Base-by-base conservation (phyloP, 2,888 invertebrate species). In the Papilio demoleus region DNA sequence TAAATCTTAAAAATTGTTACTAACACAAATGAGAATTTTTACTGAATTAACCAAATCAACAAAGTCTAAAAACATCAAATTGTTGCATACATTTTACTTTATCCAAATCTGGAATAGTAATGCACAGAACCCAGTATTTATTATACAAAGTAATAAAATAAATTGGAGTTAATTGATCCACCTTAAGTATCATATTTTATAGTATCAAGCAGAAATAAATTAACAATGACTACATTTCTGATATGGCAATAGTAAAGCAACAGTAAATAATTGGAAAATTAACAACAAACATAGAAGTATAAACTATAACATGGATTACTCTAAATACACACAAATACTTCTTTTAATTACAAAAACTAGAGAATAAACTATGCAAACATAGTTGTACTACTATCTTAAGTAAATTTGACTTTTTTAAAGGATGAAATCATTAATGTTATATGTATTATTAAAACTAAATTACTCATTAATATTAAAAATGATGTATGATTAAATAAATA, bases 151-250 rank as follows among this genome's bases (percentile, higher is more conserved):
- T 62, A 53, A 34, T 61, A 19, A 62, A 22, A 68, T 27, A 58
- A 45, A 68, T 59, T 68, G 63, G 45, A 59, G 63, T 45, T 64
- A 68, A 64, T 64, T 58, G 36, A 50, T 53, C 11, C 45, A 65
- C 45, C 24, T 36, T 53, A 31, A 8, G 34, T 45, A 42, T 61
- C 50, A 62, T 40, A 61, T 67, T 62, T 56, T 58, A 62, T 65
- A 36, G 58, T 45, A 17, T 45, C 45, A 45, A 11, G 58, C 68
- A 36, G 58, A 38, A 47, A 24, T 63, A 38, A 68, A 63, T 58
- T 58, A 38, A 45, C 31, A 63, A 68, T 63, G 68, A 68, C 42
- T 45, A 58, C 63, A 68, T 68, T 24, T n/a, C 24, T 14, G 14
- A 22, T 40, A 22, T 59, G 22, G 5, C 12, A 24, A 60, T 24